Conservation (phyloP, 2,888 invertebrate species). For the Tridacna crocea region DNA sequence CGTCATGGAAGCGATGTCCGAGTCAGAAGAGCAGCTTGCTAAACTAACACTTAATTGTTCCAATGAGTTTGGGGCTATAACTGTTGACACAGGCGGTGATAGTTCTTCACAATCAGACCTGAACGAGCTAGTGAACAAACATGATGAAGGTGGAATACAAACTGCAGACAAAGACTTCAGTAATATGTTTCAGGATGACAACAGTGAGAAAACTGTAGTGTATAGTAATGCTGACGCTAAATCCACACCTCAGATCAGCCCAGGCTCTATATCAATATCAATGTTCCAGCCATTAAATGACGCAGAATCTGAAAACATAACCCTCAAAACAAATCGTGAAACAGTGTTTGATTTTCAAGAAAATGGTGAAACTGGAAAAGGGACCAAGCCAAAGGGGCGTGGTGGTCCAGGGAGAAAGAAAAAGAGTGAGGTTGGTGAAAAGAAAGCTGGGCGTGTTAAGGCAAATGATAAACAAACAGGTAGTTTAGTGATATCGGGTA, state of each 20-base stretch:
- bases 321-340: conserved; percentile 10
- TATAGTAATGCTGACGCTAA: not conserved
- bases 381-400: conserved; percentile 14
- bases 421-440: conserved; percentile 10
- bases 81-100: conserved; percentile 6
- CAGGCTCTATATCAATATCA: conserved; percentile 41
- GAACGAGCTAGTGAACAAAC: not conserved
- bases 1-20: conserved; percentile 58
- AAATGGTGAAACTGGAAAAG: not conserved
- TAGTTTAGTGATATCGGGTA: not conserved
- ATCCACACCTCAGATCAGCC: conserved; percentile 30
- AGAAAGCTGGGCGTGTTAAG: not conserved
- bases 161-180: not conserved
- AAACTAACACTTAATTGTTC: conserved; percentile 41
- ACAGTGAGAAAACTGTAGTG: not conserved
- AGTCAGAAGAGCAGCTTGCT: conserved; percentile 60
- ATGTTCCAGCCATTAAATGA: conserved; percentile 56
- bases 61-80: not conserved
- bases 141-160: not conserved
- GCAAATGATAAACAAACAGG: not conserved
- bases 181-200: not conserved
- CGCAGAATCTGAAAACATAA: conserved; percentile 9
- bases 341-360: conserved; percentile 50
- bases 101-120: conserved; percentile 11
- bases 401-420: conserved; percentile 33